Conservation (phyloP, 2,113 vertebrate species). For the Gallinago jamesoni region DNA sequence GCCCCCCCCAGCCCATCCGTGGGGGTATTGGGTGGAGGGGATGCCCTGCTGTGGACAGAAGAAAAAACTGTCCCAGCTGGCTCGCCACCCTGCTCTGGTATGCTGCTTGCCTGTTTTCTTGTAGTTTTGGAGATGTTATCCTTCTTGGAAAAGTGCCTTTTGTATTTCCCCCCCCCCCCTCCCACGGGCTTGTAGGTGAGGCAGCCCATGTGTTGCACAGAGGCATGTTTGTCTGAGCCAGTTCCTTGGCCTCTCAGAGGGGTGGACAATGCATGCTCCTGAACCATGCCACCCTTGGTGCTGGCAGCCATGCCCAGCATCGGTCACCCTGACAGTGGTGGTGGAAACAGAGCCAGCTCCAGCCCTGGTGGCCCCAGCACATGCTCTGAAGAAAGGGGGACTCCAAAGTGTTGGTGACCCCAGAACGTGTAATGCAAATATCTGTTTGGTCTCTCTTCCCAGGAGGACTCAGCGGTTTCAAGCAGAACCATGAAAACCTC, state of each 20-base stretch:
- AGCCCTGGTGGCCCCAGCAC: neutral
- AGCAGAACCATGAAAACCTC: slow-evolving; percentile 92
- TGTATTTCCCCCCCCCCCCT: accelerated
- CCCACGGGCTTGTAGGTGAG: accelerated
- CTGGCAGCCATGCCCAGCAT: accelerated
- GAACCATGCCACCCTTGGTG: neutral
- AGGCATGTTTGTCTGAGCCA: neutral
- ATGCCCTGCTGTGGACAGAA: neutral
- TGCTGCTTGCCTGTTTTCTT: neutral
- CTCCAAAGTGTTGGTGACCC: accelerated
- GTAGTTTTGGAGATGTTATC: neutral
- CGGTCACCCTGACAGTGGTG: accelerated
- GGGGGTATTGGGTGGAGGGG: neutral
- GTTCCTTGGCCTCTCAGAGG: accelerated
- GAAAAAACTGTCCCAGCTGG: neutral
- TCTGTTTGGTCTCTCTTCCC: slow-evolving; percentile 27
- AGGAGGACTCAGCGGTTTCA: slow-evolving; percentile 96
- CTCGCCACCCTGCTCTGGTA: neutral
- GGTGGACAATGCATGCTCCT: neutral
- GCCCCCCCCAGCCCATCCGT: accelerated
- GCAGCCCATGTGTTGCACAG: neutral
- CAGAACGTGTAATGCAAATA: neutral
- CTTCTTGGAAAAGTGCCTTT: neutral
- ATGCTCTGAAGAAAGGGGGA: neutral
- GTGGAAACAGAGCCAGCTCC: neutral